Conservation (phyloP, 2,797 vertebrate species). For the Brotula barbata region DNA sequence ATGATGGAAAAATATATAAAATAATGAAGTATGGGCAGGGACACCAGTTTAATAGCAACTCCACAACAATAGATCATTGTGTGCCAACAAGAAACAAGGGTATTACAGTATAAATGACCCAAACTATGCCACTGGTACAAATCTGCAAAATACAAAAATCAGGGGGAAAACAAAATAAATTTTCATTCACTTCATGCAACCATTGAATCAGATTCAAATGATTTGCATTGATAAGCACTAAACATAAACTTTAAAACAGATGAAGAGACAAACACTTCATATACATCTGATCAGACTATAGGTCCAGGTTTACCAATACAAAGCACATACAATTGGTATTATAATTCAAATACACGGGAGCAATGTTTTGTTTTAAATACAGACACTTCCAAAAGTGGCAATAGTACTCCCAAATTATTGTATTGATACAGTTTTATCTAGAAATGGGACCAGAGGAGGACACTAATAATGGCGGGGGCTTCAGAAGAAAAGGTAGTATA, state of each 20-base stretch:
- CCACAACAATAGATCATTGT: slow-evolving; percentile 51
- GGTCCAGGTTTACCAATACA: slow-evolving; percentile 63
- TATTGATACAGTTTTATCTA: slow-evolving; percentile 35
- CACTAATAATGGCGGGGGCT: slow-evolving; percentile 41
- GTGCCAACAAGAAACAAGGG: slow-evolving; percentile 60
- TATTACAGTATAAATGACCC: slow-evolving; percentile 52
- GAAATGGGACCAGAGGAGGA: slow-evolving; percentile 37
- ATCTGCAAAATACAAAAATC: slow-evolving; percentile 37
- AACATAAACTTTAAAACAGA: slow-evolving; percentile 53
- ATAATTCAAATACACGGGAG: slow-evolving; percentile 61
- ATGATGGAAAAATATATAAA: slow-evolving; percentile 38
- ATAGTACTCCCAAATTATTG: slow-evolving; percentile 62
- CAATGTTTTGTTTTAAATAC: slow-evolving; percentile 57
- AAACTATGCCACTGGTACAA: slow-evolving; percentile 43
- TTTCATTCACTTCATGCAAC: slow-evolving; percentile 38
- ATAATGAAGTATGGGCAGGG: slow-evolving; percentile 28
- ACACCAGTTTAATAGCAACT: slow-evolving; percentile 47
- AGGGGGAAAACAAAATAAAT: slow-evolving; percentile 7
- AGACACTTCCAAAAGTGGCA: slow-evolving; percentile 56
- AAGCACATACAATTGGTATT: slow-evolving; percentile 60
- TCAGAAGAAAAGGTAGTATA: slow-evolving; percentile 2
- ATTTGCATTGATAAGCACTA: slow-evolving; percentile 40
- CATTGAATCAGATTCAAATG: slow-evolving; percentile 48
- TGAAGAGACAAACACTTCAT: slow-evolving; percentile 41
- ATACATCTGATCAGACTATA: slow-evolving; percentile 47